Conservation (phyloP, 1,140 invertebrate genomes). For the Oscheius sp. region DNA sequence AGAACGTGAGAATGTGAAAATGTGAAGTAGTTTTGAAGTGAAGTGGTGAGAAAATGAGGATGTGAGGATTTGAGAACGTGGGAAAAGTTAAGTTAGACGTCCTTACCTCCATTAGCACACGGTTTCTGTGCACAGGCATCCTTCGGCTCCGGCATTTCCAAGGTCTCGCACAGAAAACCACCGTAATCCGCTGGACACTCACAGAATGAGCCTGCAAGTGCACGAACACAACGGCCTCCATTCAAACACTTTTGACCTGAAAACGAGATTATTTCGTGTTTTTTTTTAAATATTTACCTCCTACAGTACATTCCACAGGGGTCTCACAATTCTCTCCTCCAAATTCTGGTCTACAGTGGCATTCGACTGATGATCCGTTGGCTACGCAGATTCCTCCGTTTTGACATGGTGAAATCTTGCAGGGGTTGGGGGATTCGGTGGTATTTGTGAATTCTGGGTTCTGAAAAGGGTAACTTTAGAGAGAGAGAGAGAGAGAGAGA, state of each 20-base stretch:
- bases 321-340: constrained; percentile 18
- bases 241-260: constrained; percentile 15
- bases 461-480: background rate
- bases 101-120: background rate
- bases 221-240: constrained; percentile 10
- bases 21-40: no score
- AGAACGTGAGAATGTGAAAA: no score
- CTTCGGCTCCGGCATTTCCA: background rate
- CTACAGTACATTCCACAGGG: constrained; percentile 9
- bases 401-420: background rate
- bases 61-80: no score
- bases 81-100: background rate
- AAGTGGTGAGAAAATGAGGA: no score
- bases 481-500: background rate
- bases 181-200: constrained; percentile 19
- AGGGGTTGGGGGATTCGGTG: background rate
- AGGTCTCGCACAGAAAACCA: constrained; percentile 11
- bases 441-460: background rate
- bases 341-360: constrained; percentile 18
- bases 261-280: background rate
- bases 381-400: constrained; percentile 4
- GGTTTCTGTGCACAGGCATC: background rate
- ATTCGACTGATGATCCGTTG: background rate
- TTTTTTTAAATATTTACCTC: background rate
- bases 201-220: constrained; percentile 6